phyloP scores from a whole-genome alignment of 2,888 invertebrate species.

The Muschampia plurimacula region DNA sequence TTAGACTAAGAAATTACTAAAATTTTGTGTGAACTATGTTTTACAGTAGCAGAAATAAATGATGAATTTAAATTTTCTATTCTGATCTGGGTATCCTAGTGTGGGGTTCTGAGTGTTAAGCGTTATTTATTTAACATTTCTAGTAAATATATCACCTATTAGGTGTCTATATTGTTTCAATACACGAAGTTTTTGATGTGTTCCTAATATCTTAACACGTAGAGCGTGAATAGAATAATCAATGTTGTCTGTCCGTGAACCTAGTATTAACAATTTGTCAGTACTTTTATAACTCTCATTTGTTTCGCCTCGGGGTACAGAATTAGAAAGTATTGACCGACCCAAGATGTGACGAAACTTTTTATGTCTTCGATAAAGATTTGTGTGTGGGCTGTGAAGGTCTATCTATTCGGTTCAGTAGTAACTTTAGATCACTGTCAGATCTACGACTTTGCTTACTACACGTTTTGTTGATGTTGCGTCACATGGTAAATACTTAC shows the following conservation, averaged over 20 bases:
- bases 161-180: neutral
- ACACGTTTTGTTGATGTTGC: slow-evolving; percentile 50
- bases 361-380: slow-evolving; percentile 72
- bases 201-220: neutral
- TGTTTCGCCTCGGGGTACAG: slow-evolving; percentile 74
- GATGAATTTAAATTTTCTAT: no score
- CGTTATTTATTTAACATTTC: no score
- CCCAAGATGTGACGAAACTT: slow-evolving; percentile 56
- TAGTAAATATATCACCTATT: no score
- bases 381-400: slow-evolving; percentile 65
- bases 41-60: no score
- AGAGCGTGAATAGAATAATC: slow-evolving; percentile 1
- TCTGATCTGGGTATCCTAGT: no score
- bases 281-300: slow-evolving; percentile 70
- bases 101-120: no score
- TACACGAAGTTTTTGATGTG: neutral
- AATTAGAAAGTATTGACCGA: slow-evolving; percentile 79
- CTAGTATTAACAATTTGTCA: slow-evolving; percentile 61
- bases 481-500: slow-evolving; percentile 46
- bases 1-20: no score
- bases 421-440: slow-evolving; percentile 65
- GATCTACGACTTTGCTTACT: slow-evolving; percentile 50
- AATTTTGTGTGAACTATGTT: no score
- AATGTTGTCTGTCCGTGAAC: slow-evolving; percentile 44
- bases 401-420: slow-evolving; percentile 56